These are phyloP conservation scores for Theristicus caerulescens DNA, from an alignment of 2,113 vertebrate species.

Conservation along the genomic window DNA sequence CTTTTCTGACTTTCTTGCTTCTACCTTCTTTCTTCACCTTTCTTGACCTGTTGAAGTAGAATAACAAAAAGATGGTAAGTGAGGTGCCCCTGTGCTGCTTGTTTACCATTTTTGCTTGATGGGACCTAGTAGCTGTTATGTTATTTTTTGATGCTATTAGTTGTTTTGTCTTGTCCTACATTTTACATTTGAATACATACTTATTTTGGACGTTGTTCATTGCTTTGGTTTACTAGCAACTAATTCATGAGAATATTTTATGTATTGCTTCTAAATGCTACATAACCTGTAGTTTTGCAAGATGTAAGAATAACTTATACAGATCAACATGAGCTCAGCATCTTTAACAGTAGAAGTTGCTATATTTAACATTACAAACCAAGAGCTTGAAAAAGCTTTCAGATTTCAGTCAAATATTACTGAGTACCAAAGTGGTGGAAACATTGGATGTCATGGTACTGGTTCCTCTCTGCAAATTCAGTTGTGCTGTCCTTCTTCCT, in stretches of 20 bases:
- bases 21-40: constrained; percentile 85
- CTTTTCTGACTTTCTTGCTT: constrained; percentile 84
- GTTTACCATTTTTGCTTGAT: constrained; percentile 78
- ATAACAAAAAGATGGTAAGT: constrained; percentile 99
- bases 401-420: neutral
- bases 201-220: constrained; percentile 70
- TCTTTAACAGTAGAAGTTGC: neutral
- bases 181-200: constrained; percentile 70
- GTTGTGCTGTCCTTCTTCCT: neutral
- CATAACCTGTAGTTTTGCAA: constrained; percentile 6
- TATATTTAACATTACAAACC: neutral
- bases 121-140: constrained; percentile 68
- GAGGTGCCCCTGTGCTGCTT: constrained; percentile 82
- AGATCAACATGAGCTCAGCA: neutral
- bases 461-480: neutral
- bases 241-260: constrained; percentile 60
- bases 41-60: constrained; percentile 94
- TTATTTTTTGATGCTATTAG: constrained; percentile 61
- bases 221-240: constrained; percentile 74
- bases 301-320: constrained; percentile 1
- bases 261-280: constrained; percentile 51
- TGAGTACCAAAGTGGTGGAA: neutral
- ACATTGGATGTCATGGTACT: neutral
- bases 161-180: constrained; percentile 64
- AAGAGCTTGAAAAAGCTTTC: neutral